Conservation (phyloP, 2,888 invertebrate species). For the Metalampra italica region DNA sequence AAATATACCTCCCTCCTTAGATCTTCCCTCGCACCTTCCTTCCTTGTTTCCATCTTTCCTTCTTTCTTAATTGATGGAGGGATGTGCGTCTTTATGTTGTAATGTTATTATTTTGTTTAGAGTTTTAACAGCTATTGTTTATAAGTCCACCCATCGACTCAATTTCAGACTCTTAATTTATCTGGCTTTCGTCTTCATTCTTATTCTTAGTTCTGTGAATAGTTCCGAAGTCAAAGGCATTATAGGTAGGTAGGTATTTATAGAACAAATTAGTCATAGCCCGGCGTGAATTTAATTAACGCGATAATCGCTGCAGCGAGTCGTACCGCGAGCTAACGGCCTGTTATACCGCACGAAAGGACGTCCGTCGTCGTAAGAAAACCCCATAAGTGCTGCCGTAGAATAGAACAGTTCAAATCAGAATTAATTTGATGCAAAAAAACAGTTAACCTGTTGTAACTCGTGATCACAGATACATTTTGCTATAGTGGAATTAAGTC, state of each 20-base stretch:
- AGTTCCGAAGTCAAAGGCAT: slow-evolving; percentile 26
- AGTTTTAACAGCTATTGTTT: too few species aligned
- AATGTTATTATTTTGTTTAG: too few species aligned
- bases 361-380: slow-evolving; percentile 10
- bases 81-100: too few species aligned
- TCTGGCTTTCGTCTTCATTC: slow-evolving; percentile 5
- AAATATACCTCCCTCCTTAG: too few species aligned
- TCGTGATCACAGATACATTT: not conserved
- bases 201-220: slow-evolving; percentile 18
- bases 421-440: not conserved
- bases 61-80: too few species aligned
- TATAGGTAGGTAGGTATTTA: too few species aligned
- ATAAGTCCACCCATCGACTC: too few species aligned
- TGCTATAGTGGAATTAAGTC: too few species aligned
- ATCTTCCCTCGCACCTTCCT: too few species aligned
- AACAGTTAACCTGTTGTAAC: too few species aligned
- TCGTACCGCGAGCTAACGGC: slow-evolving; percentile 31
- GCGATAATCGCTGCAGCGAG: slow-evolving; percentile 50
- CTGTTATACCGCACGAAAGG: slow-evolving; percentile 15
- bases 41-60: too few species aligned
- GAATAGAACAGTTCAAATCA: not conserved
- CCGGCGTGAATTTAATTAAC: slow-evolving; percentile 63
- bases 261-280: slow-evolving; percentile 69
- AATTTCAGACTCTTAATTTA: not conserved
- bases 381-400: slow-evolving; percentile 11